Percentiles rank a stretch among this genome's conserved stretches.
These are phyloP conservation scores for Rhyacichthys aspro DNA, from an alignment of 2,797 vertebrate genomes.

Conservation along the genomic window DNA sequence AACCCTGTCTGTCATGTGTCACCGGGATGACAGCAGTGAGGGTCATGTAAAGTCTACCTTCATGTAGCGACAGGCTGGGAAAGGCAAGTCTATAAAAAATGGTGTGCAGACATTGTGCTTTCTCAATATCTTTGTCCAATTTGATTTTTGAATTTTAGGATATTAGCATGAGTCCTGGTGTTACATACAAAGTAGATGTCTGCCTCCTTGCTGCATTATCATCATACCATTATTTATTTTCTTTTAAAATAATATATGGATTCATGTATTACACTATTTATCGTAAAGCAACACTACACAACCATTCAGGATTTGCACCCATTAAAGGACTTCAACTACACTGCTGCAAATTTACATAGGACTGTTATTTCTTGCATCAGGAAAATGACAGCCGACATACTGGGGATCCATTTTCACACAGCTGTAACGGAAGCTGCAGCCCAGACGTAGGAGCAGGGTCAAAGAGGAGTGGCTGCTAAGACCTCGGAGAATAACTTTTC, in stretches of 20 bases:
- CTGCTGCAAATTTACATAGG: too few species aligned
- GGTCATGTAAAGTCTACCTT: constrained; percentile 49
- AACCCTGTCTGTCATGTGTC: constrained; percentile 66
- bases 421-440: not conserved
- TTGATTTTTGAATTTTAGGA: not conserved
- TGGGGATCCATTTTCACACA: not conserved
- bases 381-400: too few species aligned
- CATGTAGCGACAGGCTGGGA: constrained; percentile 26
- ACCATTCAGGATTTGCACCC: too few species aligned
- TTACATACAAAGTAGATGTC: too few species aligned
- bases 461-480: constrained; percentile 10
- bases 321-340: too few species aligned
- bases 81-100: not conserved
- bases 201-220: too few species aligned
- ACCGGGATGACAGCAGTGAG: constrained; percentile 53
- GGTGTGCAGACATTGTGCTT: constrained; percentile 2
- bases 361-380: too few species aligned
- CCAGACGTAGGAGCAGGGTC: constrained; percentile 18
- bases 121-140: not conserved
- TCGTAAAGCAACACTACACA: too few species aligned
- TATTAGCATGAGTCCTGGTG: too few species aligned
- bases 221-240: too few species aligned
- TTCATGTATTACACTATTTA: too few species aligned
- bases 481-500: constrained; percentile 39
- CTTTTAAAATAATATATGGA: too few species aligned